A percentile compares a stretch with the other conserved stretches of the same genome.
phyloP scores from a whole-genome alignment of 2,888 invertebrate species.

The Himalopsyche anomala region DNA sequence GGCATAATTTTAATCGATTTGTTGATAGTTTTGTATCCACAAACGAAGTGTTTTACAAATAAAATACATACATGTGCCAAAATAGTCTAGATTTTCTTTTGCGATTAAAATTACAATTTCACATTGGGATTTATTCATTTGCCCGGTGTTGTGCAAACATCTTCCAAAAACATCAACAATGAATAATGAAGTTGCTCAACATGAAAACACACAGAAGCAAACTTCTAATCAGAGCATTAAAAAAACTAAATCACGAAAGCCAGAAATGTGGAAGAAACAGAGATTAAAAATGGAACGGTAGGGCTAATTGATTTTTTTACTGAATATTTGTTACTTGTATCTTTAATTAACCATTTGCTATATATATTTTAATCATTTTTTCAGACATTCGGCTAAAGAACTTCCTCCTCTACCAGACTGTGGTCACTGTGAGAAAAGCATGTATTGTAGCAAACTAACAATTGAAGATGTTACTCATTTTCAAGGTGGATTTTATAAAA shows the following conservation, averaged over 20 bases:
- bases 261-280: conserved; percentile 47
- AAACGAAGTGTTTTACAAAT: too few species aligned
- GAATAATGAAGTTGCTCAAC: not conserved
- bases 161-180: conserved; percentile 2
- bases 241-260: conserved; percentile 46
- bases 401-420: conserved; percentile 53
- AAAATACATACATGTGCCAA: too few species aligned
- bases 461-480: conserved; percentile 52
- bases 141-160: not conserved
- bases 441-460: conserved; percentile 49
- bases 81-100: too few species aligned
- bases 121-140: not conserved
- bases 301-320: not conserved
- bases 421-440: conserved; percentile 57
- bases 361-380: conserved; percentile 19
- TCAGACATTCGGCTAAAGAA: conserved; percentile 47
- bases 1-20: too few species aligned
- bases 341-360: not conserved
- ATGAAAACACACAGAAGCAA: conserved; percentile 12
- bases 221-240: conserved; percentile 37
- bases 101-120: not conserved
- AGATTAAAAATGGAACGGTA: conserved; percentile 50
- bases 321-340: too few species aligned
- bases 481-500: conserved; percentile 56
- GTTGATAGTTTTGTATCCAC: too few species aligned